Conservation (phyloP, 2,888 invertebrate species). For the Lasioglossum leucozonium region DNA sequence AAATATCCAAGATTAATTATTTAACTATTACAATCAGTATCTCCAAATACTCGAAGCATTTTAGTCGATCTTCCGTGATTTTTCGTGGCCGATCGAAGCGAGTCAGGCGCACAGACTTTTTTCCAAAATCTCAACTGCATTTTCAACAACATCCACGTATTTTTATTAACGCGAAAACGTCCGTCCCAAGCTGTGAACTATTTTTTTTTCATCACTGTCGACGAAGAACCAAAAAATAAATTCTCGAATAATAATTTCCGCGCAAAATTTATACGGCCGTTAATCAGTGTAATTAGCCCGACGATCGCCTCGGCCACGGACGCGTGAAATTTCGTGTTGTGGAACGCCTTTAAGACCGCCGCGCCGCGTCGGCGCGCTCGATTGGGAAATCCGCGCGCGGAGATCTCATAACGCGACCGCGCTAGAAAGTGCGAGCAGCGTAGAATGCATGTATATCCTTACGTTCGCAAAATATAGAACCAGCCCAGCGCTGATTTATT, state of each 20-base stretch:
- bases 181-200: no score
- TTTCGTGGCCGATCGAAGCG: no score
- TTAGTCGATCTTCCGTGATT: no score
- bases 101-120: no score
- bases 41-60: background rate
- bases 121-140: no score
- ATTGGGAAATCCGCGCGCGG: conserved; percentile 46
- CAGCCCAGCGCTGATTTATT: conserved; percentile 65
- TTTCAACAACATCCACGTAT: no score
- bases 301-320: background rate
- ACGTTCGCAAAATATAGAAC: conserved; percentile 62
- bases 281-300: background rate
- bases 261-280: background rate
- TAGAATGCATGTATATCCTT: conserved; percentile 37
- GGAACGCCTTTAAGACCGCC: conserved; percentile 30
- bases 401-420: conserved; percentile 57
- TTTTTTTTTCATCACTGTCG: background rate
- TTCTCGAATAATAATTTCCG: background rate
- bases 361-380: no score
- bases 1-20: no score
- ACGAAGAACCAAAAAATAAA: no score
- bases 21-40: no score
- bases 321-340: conserved; percentile 34
- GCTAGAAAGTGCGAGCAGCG: conserved; percentile 65
- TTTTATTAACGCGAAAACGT: no score